Evolutionary conservation across 2,888 invertebrate species (phyloP).

Genomic region (Mythimna pallens): DNA sequence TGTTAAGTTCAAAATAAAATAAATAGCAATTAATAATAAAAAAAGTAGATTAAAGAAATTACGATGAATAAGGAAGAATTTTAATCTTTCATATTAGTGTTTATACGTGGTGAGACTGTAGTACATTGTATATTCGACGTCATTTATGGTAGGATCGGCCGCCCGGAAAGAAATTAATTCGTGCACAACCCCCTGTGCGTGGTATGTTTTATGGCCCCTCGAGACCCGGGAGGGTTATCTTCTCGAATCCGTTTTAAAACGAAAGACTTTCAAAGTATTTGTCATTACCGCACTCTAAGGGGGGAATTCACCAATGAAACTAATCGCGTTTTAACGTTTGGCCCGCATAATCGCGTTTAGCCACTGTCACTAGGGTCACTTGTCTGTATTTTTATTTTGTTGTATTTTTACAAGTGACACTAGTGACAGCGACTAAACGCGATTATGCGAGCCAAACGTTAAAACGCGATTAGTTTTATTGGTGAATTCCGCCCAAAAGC

Average conservation of each 20-base stretch:
- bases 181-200: conserved; percentile 31
- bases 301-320: not conserved
- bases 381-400: no score
- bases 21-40: no score
- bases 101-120: conserved; percentile 6
- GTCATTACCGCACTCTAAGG: conserved; percentile 3
- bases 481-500: no score
- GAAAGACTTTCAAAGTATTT: conserved; percentile 45
- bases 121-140: conserved; percentile 24
- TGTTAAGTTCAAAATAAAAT: no score
- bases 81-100: conserved; percentile 38
- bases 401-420: no score
- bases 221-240: conserved; percentile 37
- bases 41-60: conserved; percentile 31
- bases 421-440: no score
- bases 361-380: no score
- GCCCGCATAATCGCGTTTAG: no score
- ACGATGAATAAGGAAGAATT: conserved; percentile 20
- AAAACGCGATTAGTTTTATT: no score
- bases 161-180: conserved; percentile 59
- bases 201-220: conserved; percentile 51
- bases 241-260: conserved; percentile 33
- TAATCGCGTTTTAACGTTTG: no score
- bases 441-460: no score
- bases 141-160: conserved; percentile 47